These are phyloP conservation scores for Halcyon chelicuti DNA, from an alignment of 2,797 vertebrate genomes.

Conservation along the genomic window DNA sequence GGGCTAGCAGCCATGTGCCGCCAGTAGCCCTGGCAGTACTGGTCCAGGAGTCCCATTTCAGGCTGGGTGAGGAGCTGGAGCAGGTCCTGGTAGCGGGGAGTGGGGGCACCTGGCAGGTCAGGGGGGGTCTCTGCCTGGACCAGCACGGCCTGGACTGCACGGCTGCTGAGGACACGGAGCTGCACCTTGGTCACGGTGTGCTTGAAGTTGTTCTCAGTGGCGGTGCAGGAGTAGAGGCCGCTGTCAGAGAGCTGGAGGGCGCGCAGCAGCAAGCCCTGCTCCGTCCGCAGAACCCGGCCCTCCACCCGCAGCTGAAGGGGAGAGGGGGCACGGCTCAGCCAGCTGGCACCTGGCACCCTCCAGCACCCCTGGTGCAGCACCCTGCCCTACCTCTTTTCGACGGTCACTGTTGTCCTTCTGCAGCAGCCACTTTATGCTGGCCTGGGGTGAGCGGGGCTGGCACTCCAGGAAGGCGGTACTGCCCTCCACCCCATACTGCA, in stretches of 20 bases:
- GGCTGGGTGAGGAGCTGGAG: constrained; percentile 96
- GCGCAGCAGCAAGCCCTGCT: constrained; percentile 93
- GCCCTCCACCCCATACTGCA: constrained; percentile 96
- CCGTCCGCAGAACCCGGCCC: constrained; percentile 91
- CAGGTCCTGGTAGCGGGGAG: constrained; percentile 94
- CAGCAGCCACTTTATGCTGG: constrained; percentile 94
- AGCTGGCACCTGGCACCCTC: accelerated
- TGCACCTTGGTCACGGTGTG: constrained; percentile 92
- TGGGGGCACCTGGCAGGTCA: constrained; percentile 74
- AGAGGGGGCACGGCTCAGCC: not conserved
- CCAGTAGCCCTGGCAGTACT: constrained; percentile 99
- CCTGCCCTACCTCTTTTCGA: constrained; percentile 90
- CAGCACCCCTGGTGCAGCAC: accelerated
- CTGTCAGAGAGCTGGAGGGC: constrained; percentile 90
- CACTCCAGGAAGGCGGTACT: constrained; percentile 97
- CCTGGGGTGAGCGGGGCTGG: constrained; percentile 94
- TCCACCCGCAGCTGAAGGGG: constrained; percentile 83
- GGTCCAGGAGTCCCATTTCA: constrained; percentile 97
- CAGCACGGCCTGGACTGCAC: constrained; percentile 89
- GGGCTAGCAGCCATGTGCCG: constrained; percentile 84
- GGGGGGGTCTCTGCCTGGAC: constrained; percentile 69
- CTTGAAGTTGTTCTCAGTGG: constrained; percentile 99
- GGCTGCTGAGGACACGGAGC: constrained; percentile 90
- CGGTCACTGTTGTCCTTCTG: constrained; percentile 95
- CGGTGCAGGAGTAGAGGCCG: constrained; percentile 94